phyloP scores from a whole-genome alignment of 2,888 invertebrate species.

The Microctonus brassicae region DNA sequence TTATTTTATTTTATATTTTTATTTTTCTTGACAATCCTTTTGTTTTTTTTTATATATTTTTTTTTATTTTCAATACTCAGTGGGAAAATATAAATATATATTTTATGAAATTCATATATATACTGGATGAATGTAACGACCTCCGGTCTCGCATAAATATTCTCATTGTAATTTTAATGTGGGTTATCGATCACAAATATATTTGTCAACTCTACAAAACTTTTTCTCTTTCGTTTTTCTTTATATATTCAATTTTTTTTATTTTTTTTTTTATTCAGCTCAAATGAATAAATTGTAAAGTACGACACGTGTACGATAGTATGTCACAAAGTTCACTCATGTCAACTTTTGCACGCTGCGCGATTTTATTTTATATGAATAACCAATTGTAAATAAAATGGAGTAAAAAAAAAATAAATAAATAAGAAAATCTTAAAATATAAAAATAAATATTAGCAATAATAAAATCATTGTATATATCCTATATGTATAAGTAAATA shows the following conservation, averaged over 20 bases:
- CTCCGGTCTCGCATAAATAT: conserved; percentile 55
- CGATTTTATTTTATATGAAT: not conserved
- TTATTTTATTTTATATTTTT: no score
- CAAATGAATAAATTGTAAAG: not conserved
- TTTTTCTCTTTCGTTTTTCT: no score
- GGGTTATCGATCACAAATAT: conserved; percentile 58
- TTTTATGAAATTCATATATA: not conserved
- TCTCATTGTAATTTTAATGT: conserved; percentile 67
- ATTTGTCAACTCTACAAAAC: not conserved
- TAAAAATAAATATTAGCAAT: no score
- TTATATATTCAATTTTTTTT: not conserved
- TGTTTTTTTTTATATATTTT: not conserved
- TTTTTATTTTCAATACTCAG: no score
- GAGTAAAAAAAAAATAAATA: not conserved
- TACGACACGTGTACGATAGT: not conserved
- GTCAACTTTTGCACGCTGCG: not conserved
- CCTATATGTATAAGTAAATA: conserved; percentile 23
- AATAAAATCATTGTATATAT: no score
- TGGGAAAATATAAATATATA: no score
- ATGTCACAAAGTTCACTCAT: not conserved
- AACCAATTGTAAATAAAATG: not conserved
- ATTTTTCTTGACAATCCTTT: not conserved
- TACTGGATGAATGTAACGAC: conserved; percentile 46
- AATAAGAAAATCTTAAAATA: not conserved
- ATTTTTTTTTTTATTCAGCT: not conserved